Evolutionary conservation across 2,797 vertebrate genomes (phyloP).

Genomic region (Synaphobranchus kaupii): DNA sequence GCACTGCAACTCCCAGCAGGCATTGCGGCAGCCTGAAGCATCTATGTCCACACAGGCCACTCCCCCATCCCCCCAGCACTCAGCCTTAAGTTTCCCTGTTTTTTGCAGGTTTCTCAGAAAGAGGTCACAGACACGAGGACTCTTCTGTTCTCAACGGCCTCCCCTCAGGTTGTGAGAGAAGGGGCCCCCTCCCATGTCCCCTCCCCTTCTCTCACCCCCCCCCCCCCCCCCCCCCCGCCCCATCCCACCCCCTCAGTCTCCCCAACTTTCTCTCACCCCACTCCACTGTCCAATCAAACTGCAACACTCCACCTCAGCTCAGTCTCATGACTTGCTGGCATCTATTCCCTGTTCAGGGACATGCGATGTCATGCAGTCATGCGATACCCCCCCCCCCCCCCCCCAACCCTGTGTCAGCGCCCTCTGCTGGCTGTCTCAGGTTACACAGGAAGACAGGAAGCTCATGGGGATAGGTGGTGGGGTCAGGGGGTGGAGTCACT

Average conservation of each 20-base stretch:
- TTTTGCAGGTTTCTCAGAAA: slow-evolving; percentile 23
- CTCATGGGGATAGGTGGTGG: not conserved
- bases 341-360: not conserved
- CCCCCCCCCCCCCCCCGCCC: slow-evolving; percentile 41
- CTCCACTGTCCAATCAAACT: not conserved
- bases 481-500: not conserved
- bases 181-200: slow-evolving; percentile 6
- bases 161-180: slow-evolving; percentile 20
- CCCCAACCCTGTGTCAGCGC: not conserved
- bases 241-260: not conserved
- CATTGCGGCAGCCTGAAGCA: slow-evolving; percentile 15
- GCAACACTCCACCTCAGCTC: slow-evolving; percentile 2
- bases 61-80: not conserved
- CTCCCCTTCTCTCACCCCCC: slow-evolving; percentile 41
- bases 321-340: not conserved
- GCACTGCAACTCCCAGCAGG: slow-evolving; percentile 50
- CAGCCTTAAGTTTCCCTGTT: slow-evolving; percentile 27
- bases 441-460: not conserved
- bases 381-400: not conserved
- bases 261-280: not conserved
- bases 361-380: not conserved
- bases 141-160: not conserved
- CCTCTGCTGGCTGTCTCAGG: slow-evolving; percentile 25
- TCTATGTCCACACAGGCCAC: not conserved
- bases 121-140: slow-evolving; percentile 23